These are phyloP conservation scores for Sinella curviseta DNA, from an alignment of 1,140 invertebrate genomes.

Conservation along the genomic window DNA sequence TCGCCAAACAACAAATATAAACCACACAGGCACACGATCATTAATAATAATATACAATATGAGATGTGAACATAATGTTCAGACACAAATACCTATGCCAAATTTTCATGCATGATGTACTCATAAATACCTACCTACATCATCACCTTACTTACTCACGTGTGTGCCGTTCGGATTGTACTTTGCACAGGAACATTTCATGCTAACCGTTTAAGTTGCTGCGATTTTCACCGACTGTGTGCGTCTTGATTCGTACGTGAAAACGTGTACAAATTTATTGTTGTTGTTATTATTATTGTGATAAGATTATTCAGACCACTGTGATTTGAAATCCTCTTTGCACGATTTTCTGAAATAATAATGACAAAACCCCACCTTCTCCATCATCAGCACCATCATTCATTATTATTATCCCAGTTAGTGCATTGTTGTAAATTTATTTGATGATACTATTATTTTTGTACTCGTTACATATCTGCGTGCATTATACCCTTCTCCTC, in stretches of 20 bases:
- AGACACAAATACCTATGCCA: not conserved
- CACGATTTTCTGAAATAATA: not conserved
- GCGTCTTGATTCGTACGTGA: no score
- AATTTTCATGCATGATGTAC: not conserved
- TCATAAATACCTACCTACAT: constrained; percentile 1
- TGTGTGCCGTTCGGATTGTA: not conserved
- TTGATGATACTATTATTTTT: no score
- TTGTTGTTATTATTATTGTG: no score
- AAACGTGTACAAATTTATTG: no score
- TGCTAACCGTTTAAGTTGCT: not conserved
- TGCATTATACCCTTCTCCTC: not conserved
- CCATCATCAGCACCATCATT: constrained; percentile 4
- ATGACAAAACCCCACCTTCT: constrained; percentile 5
- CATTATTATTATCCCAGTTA: not conserved
- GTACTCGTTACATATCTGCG: not conserved
- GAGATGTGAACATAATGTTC: not conserved
- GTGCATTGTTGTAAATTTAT: not conserved
- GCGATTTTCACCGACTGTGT: no score
- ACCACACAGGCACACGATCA: not conserved
- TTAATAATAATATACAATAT: not conserved
- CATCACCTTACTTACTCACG: not conserved
- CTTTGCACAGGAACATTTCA: not conserved
- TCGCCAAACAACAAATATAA: no score
- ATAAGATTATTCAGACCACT: no score
- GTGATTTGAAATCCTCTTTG: not conserved